Evolutionary conservation across 2,797 vertebrate species (phyloP).

Genomic region (Zonotrichia albicollis): DNA sequence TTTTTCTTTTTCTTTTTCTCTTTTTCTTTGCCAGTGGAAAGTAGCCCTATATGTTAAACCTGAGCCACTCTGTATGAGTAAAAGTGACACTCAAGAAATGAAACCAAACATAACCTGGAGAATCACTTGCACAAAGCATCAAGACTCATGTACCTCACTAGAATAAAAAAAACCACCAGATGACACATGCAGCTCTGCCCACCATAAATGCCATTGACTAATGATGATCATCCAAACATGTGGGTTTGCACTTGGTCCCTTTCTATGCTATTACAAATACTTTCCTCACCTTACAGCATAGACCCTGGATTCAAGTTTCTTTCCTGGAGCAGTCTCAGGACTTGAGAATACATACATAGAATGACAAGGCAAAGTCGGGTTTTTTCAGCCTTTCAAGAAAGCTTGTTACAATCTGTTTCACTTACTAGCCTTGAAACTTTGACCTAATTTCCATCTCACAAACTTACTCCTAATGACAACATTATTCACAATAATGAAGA

Average conservation of each 20-base stretch:
- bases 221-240: neutral
- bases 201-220: neutral
- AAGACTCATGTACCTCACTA: neutral
- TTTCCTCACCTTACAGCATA: neutral
- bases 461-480: neutral
- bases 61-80: neutral
- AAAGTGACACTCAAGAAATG: neutral
- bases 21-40: neutral
- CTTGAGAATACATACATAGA: neutral
- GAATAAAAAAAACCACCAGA: neutral
- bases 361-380: neutral
- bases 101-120: neutral
- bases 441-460: neutral
- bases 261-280: neutral
- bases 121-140: neutral
- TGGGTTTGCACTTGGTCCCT: neutral
- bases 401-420: neutral
- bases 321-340: neutral
- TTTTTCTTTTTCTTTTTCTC: neutral
- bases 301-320: neutral
- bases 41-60: neutral
- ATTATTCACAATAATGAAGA: neutral
- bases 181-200: neutral
- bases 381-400: neutral
- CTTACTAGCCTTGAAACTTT: slow-evolving; percentile 6